Evolutionary conservation across 2,888 invertebrate species (phyloP).

Genomic region (Dicranocentrus wangi): DNA sequence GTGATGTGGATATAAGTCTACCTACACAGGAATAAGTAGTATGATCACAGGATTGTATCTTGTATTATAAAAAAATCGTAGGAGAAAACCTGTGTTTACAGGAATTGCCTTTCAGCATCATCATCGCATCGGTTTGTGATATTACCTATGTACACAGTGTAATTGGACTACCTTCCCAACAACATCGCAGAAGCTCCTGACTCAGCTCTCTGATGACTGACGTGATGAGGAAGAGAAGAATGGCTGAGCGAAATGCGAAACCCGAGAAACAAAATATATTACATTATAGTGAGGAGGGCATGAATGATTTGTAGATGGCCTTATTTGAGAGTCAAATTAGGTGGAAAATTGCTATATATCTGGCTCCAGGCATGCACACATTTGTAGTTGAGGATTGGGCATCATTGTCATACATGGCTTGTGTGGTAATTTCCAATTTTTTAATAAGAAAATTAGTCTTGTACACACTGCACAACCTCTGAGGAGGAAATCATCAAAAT

Average conservation of each 20-base stretch:
- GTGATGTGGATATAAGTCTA: too few species aligned
- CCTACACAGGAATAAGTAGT: too few species aligned
- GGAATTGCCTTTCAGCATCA: constrained; percentile 34
- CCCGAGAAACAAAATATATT: not conserved
- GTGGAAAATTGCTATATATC: constrained; percentile 22
- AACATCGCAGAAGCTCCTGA: constrained; percentile 22
- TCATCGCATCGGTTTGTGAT: too few species aligned
- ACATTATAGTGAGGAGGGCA: too few species aligned
- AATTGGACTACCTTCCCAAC: constrained; percentile 32
- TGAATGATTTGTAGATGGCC: constrained; percentile 14
- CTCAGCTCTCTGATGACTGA: constrained; percentile 27
- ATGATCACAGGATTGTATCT: not conserved
- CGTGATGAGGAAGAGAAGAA: constrained; percentile 11
- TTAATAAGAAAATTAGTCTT: too few species aligned
- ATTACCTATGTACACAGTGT: constrained; percentile 46
- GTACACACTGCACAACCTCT: too few species aligned
- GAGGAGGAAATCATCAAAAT: too few species aligned
- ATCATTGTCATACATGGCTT: not conserved
- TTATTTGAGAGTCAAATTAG: constrained; percentile 15
- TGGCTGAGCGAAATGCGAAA: too few species aligned
- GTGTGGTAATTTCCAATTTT: too few species aligned
- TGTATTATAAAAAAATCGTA: not conserved
- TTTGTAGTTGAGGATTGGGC: not conserved
- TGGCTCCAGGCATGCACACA: not conserved
- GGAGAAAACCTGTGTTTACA: constrained; percentile 10